Percentiles rank a stretch among this genome's conserved stretches.
Evolutionary conservation across 2,888 invertebrate genomes (phyloP).

Genomic region (Anodontia alba): DNA sequence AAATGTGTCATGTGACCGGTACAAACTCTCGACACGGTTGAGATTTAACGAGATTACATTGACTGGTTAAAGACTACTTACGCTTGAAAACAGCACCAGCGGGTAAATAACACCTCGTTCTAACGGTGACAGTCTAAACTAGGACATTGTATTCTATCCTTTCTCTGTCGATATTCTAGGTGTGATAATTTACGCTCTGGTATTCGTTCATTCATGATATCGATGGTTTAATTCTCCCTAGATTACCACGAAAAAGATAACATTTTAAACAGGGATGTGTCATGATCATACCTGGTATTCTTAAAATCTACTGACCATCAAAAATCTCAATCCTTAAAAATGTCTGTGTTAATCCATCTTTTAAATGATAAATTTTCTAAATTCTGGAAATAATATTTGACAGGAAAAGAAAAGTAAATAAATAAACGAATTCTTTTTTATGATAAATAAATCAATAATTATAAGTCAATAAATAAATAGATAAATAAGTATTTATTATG

Average conservation of each 20-base stretch:
- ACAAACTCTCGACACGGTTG: slow-evolving; percentile 10
- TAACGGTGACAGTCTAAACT: slow-evolving; percentile 17
- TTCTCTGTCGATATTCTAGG: not conserved
- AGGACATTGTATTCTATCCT: not conserved
- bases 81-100: slow-evolving; percentile 2
- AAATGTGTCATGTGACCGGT: slow-evolving; percentile 24
- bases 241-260: slow-evolving; percentile 19
- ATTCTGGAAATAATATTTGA: too few relatives aligned
- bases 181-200: not conserved
- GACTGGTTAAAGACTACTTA: slow-evolving; percentile 10
- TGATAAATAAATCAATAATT: too few relatives aligned
- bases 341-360: too few relatives aligned
- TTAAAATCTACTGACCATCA: too few relatives aligned
- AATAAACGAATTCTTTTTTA: too few relatives aligned
- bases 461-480: too few relatives aligned
- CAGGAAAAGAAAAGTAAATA: too few relatives aligned
- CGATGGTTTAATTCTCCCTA: not conserved
- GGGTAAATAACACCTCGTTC: slow-evolving; percentile 17
- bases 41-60: slow-evolving; percentile 24
- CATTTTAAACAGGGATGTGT: not conserved
- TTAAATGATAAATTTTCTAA: too few relatives aligned
- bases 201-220: slow-evolving; percentile 5
- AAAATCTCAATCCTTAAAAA: too few relatives aligned
- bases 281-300: slow-evolving; percentile 8
- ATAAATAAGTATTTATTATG: too few relatives aligned